A percentile compares a stretch with the other conserved stretches of the same genome.
phyloP scores from a whole-genome alignment of 2,797 vertebrate genomes.

The Antrozous pallidus region DNA sequence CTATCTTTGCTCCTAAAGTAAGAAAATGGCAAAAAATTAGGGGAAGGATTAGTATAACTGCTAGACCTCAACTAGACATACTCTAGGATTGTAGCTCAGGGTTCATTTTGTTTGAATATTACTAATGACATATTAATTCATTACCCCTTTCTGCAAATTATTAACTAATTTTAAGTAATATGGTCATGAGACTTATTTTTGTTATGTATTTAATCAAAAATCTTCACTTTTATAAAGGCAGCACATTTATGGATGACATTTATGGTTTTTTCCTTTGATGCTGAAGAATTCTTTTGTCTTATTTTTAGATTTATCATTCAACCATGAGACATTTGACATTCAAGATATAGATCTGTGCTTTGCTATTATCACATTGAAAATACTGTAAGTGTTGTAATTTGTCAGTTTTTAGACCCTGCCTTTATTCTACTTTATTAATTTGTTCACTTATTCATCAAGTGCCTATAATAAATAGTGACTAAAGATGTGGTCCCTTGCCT shows the following conservation, averaged over 20 bases:
- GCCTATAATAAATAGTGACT: constrained; percentile 12
- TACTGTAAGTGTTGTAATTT: constrained; percentile 63
- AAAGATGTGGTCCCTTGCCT: neutral
- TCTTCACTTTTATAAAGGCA: constrained; percentile 55
- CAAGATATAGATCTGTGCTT: neutral
- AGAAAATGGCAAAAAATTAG: constrained; percentile 55
- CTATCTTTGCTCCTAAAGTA: constrained; percentile 58
- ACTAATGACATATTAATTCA: constrained; percentile 18
- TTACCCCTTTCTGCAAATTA: constrained; percentile 36
- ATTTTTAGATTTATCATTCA: constrained; percentile 65
- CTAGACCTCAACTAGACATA: constrained; percentile 35
- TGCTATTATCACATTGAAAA: constrained; percentile 42
- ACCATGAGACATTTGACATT: constrained; percentile 60
- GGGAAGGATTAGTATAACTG: neutral
- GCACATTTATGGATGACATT: constrained; percentile 65
- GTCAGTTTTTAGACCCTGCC: constrained; percentile 44
- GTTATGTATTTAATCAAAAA: constrained; percentile 59
- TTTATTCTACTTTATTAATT: constrained; percentile 63
- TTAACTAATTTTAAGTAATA: constrained; percentile 50
- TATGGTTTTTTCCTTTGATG: constrained; percentile 58
- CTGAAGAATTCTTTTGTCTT: constrained; percentile 55
- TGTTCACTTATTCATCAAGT: constrained; percentile 41
- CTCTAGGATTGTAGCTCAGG: neutral
- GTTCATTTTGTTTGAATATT: constrained; percentile 36
- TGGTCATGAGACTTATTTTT: constrained; percentile 20